phyloP scores from a whole-genome alignment of 2,888 invertebrate genomes.

The Aspidiotus rigidus region DNA sequence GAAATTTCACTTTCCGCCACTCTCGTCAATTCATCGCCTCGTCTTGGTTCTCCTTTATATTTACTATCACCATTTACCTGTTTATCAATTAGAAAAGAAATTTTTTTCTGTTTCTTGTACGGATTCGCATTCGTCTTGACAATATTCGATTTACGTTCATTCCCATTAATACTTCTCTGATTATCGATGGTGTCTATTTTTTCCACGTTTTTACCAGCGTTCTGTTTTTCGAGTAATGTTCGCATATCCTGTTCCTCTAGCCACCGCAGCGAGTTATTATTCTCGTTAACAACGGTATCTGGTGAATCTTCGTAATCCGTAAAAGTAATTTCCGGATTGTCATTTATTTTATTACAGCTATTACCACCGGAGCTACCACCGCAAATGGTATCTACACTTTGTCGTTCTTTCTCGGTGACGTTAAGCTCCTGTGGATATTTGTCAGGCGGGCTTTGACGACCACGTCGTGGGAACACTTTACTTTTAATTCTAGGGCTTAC shows the following conservation, averaged over 20 bases:
- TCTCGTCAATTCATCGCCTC: neutral
- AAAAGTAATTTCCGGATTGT: no score
- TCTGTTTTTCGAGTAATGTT: neutral
- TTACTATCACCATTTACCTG: neutral
- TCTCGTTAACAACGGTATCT: neutral
- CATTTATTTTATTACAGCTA: neutral
- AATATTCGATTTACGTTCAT: neutral
- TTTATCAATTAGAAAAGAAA: conserved; percentile 10
- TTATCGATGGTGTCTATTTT: neutral
- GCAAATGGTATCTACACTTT: neutral
- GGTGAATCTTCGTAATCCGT: neutral
- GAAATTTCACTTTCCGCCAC: neutral
- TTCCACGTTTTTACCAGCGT: neutral
- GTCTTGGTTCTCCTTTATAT: neutral
- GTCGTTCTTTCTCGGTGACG: neutral
- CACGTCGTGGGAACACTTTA: neutral
- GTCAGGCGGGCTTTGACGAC: neutral
- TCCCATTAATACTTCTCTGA: neutral
- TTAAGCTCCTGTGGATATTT: neutral
- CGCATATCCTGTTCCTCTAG: neutral
- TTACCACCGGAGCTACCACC: neutral
- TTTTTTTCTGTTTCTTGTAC: conserved; percentile 23
- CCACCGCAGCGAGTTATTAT: neutral
- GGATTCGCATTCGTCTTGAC: conserved; percentile 1
- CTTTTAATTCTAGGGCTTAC: neutral